phyloP scores from a whole-genome alignment of 1,140 invertebrate genomes.

The Aricia agestis region DNA sequence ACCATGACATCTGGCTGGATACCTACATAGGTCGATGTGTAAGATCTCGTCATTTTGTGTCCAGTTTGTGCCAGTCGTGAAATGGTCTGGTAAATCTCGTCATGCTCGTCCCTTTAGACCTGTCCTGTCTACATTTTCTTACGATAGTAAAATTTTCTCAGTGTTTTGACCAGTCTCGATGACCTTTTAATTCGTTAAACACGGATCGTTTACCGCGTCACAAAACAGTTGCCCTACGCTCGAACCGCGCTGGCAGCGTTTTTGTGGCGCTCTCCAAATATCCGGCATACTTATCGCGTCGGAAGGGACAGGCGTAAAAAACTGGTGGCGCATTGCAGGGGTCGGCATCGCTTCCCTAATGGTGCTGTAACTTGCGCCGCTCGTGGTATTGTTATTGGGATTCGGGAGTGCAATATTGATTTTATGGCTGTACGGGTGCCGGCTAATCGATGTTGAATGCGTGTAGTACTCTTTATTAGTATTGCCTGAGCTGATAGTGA shows the following conservation, averaged over 20 bases:
- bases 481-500: too few relatives aligned
- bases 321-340: constrained; percentile 13
- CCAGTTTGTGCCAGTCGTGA: too few relatives aligned
- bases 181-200: too few relatives aligned
- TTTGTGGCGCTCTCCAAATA: constrained; percentile 1
- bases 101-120: too few relatives aligned
- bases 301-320: constrained; percentile 12
- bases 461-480: not conserved
- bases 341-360: not conserved
- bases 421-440: not conserved
- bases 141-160: too few relatives aligned
- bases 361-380: not conserved
- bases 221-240: not conserved
- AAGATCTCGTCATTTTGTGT: too few relatives aligned
- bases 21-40: too few relatives aligned
- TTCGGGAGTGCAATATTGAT: not conserved
- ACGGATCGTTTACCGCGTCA: not conserved
- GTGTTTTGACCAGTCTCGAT: too few relatives aligned
- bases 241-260: not conserved
- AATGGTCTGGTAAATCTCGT: too few relatives aligned
- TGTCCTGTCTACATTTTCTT: too few relatives aligned
- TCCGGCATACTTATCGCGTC: not conserved
- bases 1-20: too few relatives aligned
- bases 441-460: not conserved
- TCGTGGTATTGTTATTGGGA: not conserved